These are phyloP conservation scores for Cochlearius cochlearius DNA, from an alignment of 2,113 vertebrate genomes.

Conservation along the genomic window DNA sequence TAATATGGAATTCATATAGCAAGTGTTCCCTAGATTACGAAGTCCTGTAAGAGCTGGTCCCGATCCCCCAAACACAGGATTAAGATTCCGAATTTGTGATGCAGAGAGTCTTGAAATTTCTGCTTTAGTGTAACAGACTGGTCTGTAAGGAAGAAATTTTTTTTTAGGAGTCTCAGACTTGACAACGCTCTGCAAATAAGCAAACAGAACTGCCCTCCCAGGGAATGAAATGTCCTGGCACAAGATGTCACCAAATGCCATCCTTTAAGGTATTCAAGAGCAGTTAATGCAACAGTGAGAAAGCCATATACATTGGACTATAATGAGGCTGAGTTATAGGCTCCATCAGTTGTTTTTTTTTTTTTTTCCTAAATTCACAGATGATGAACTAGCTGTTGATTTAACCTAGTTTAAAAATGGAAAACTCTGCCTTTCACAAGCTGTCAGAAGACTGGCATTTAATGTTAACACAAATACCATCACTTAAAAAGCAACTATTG, in stretches of 20 bases:
- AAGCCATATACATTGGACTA: neutral
- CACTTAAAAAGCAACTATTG: neutral
- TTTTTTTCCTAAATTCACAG: neutral
- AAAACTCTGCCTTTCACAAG: neutral
- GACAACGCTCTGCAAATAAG: neutral
- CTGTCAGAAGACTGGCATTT: neutral
- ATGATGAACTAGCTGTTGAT: neutral
- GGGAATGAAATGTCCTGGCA: neutral
- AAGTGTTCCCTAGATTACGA: constrained; percentile 96
- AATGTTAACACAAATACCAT: neutral
- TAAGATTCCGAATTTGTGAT: constrained; percentile 91
- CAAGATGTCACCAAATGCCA: neutral
- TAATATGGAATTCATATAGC: constrained; percentile 99
- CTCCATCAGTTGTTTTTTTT: neutral
- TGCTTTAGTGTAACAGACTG: constrained; percentile 79
- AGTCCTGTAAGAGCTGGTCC: constrained; percentile 92
- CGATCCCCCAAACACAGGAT: constrained; percentile 90
- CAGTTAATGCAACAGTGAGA: neutral
- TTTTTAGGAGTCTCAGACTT: neutral
- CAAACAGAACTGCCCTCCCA: neutral
- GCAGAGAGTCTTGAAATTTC: constrained; percentile 91
- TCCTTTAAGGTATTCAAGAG: neutral
- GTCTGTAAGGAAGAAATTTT: constrained; percentile 57
- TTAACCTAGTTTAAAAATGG: neutral
- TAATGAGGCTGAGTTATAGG: neutral